Conservation (phyloP, 2,888 invertebrate species). For the Macaria liturata region DNA sequence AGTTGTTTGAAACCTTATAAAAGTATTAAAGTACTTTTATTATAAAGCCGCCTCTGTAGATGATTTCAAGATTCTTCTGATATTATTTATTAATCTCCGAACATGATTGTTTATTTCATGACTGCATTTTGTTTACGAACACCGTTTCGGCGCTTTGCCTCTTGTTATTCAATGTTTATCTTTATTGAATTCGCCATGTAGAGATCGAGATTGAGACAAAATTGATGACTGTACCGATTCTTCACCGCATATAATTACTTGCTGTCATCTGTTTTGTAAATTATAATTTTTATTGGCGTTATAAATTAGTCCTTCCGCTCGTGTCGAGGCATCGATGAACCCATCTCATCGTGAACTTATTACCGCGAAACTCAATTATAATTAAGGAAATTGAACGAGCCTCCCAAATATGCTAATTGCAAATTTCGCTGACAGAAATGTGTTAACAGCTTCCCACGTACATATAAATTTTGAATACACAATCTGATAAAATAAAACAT, state of each 20-base stretch:
- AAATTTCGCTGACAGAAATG: conserved; percentile 22
- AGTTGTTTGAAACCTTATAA: neutral
- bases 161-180: conserved; percentile 9
- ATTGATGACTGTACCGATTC: neutral
- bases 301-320: conserved; percentile 2
- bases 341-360: conserved; percentile 6
- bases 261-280: no score
- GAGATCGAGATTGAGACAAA: conserved; percentile 3
- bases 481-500: conserved; percentile 32
- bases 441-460: conserved; percentile 25
- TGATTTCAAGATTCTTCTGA: conserved; percentile 1
- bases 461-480: conserved; percentile 22
- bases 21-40: conserved; percentile 7
- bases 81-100: conserved; percentile 9
- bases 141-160: conserved; percentile 6
- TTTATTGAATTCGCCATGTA: conserved; percentile 3
- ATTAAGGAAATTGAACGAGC: conserved; percentile 8
- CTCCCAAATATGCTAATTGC: conserved; percentile 17
- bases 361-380: conserved; percentile 12
- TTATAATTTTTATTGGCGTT: neutral
- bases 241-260: neutral
- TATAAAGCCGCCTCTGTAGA: conserved; percentile 13
- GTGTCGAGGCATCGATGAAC: conserved; percentile 1
- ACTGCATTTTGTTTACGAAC: conserved; percentile 6
- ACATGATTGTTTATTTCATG: conserved; percentile 6